phyloP scores from a whole-genome alignment of 2,888 invertebrate species.

The Stenodema calcarata region DNA sequence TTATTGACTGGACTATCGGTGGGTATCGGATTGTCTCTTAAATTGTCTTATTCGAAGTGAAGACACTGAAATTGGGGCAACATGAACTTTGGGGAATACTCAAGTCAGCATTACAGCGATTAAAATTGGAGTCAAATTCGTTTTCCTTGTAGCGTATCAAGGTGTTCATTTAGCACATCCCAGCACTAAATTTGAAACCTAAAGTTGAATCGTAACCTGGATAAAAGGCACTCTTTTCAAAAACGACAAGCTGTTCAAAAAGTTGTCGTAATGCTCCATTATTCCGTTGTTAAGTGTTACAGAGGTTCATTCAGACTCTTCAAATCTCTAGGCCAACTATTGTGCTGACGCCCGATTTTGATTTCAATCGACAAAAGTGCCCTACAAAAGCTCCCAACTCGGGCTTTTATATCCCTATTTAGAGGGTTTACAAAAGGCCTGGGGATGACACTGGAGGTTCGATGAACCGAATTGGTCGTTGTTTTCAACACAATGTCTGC shows the following conservation, averaged over 20 bases:
- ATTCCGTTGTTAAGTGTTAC: background rate
- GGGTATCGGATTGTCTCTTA: too few species aligned
- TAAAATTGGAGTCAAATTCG: too few species aligned
- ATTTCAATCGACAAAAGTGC: background rate
- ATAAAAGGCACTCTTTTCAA: background rate
- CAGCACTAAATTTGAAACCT: too few species aligned
- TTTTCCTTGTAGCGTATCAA: too few species aligned
- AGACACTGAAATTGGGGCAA: too few species aligned
- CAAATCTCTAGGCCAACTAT: background rate
- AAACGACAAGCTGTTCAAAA: background rate
- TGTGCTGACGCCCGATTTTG: background rate
- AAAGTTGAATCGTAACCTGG: background rate
- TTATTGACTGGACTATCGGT: too few species aligned
- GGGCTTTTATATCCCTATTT: background rate
- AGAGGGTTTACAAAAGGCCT: background rate
- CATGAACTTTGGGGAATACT: too few species aligned
- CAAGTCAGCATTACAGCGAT: too few species aligned
- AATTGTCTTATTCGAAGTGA: too few species aligned
- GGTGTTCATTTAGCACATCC: too few species aligned
- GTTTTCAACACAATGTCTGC: background rate
- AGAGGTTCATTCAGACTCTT: background rate
- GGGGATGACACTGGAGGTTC: background rate
- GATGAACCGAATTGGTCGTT: background rate
- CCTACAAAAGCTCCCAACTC: background rate
- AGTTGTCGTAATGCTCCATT: background rate